Base-by-base conservation (phyloP, 2,888 invertebrate genomes). In the Agapostemon virescens region DNA sequence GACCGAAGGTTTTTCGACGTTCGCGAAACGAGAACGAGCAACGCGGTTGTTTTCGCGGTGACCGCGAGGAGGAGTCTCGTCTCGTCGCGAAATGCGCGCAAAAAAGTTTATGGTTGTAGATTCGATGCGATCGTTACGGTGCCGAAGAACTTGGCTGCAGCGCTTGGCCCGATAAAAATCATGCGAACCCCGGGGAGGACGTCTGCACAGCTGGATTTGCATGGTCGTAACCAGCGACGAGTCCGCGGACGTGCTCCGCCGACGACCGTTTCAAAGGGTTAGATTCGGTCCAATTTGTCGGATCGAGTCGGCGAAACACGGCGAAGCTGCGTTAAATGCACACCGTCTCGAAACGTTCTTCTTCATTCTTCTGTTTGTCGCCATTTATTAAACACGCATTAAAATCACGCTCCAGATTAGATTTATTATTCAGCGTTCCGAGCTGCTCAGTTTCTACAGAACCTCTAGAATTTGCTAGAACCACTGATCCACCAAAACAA, bases 121-220 rank as follows among this genome's bases (percentile, higher is more conserved):
- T 23, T 40, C 40, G 23, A 64, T 15, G 42, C 66, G 66, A 67
- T 42, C 52, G 40, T 52, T 23, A 30, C 30, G 67, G n/a, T 45
- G 74, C 20, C 23, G 20, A 33, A 38, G 36, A 76, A 26, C 74
- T 23, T 30, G 26, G 69, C n/a, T 45, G 30, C 33, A 49, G 55
- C n/a, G 55, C n/a, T 17, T 20, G 42, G n/a, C 33, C n/a, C 61
- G 77, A 80, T 80, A 80, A 74, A 80, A 80, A 80, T 80, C 69
- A 33, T 42, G 80, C 40, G 30, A n/a, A n/a, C 49, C 67, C 58
- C n/a, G 66, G 64, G 38, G 66, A 76, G 26, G 68, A 74, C 66
- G 73, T 79, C 80, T 80, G 73, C 64, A 64, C 80, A 80, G 80
- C 80, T 75, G 82, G 81, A 81, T 81, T 81, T 81, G 75, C 81